Evolutionary conservation across 2,797 vertebrate genomes (phyloP), one percentile per base, ranked within the genome.

Genomic region (Gambusia yucatana): DNA sequence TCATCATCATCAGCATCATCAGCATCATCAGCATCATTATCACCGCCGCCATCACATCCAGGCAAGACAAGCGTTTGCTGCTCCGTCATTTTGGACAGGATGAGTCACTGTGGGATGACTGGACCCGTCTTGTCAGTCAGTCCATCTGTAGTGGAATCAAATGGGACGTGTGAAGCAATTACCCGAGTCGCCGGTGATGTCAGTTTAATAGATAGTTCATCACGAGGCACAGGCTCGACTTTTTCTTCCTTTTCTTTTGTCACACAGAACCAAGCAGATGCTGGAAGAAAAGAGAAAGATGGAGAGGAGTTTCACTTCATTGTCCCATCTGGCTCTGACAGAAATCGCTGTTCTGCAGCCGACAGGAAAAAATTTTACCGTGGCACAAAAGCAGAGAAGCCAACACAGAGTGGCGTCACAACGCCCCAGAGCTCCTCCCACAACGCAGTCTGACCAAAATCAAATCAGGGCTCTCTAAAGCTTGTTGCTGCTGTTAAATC

Each of bases 81-180:
- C 82, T 84, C 75, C 76, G 90, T 90, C 83, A 86, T 77, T 76
- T 73, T 74, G 65, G 79, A 76, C 81, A 83, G 78, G 87, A 86
- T 92, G 90, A 95, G 88, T 94, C 92, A 94, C 80, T 0, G 16
- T 36, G 84, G 20, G n/a, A 77, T 77, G 88, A 88, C 70, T 33
- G 39, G 78, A 79, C 84, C 87, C 77, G 59, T 76, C 72, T 86
- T 85, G 82, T 92, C 93, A 90, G 79, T 90, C 93, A 91, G 52
- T 79, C 84, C 57, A 33, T 87, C 86, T 72, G 77, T 89, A 87
- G 92, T 81, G 80, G 84, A 93, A 92, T 92, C 84, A 84, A 88
- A 88, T 6, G 43, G 52, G 84, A 87, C 77, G 80, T 81, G 87
- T 87, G 78, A 88, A 87, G 86, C 86, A 84, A 92, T 95, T 92